Evolutionary conservation across 1,140 invertebrate species (phyloP), one percentile per base, ranked within the genome.

Genomic region (Idris sp.): DNA sequence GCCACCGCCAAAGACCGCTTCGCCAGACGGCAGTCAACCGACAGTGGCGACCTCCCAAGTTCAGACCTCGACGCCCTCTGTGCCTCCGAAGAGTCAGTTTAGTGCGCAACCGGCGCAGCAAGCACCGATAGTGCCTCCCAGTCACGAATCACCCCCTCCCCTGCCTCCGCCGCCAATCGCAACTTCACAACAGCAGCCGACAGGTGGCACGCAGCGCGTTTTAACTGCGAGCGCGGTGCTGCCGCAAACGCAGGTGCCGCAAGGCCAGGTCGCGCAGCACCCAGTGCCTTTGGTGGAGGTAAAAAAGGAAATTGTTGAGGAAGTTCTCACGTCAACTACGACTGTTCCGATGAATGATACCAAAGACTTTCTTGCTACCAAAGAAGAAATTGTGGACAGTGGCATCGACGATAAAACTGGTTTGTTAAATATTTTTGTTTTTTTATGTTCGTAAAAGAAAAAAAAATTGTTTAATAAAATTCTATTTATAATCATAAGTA

Each of bases 361-460:
- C 84, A 87, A 87, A 87, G 86, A 87, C 78, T 86, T 86, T 84
- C 76, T 86, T 76, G 80, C 83, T 84, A 81, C 86, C 86, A 88
- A 87, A 87, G 86, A 87, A 67, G 86, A 87, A 77, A 80, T 86
- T 44, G 83, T 85, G 11, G 85, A 87, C 62, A 77, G 80, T 10
- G 64, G 79, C 31, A 87, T 86, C 59, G 84, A 87, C 61, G 86
- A 87, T 72, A 88, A 88, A 85, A 86, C 79, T 79, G 86, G 84
- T n/a, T n/a, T n/a, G n/a, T n/a, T n/a, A n/a, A n/a, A n/a, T n/a
- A n/a, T n/a, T n/a, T n/a, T n/a, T n/a, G n/a, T n/a, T n/a, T n/a
- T n/a, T n/a, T n/a, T n/a, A n/a, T n/a, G n/a, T n/a, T n/a, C n/a
- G n/a, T n/a, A n/a, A n/a, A n/a, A n/a, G n/a, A n/a, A n/a, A n/a